These are phyloP conservation scores for Pilophorus perplexus DNA, from an alignment of 2,888 invertebrate genomes.

Conservation along the genomic window DNA sequence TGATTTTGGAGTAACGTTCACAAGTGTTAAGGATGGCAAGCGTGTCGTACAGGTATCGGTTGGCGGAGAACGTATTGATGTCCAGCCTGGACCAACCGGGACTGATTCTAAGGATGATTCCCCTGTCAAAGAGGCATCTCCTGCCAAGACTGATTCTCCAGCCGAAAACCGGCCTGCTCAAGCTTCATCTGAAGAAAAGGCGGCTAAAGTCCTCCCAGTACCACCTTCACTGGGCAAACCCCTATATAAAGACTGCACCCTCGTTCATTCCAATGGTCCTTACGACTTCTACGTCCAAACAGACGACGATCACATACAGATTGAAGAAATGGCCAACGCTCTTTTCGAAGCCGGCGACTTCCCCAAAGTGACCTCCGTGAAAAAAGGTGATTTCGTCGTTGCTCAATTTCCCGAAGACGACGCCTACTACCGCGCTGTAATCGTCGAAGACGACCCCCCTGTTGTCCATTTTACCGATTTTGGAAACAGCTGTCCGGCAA, in stretches of 20 bases:
- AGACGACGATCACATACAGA: conserved; percentile 61
- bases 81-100: neutral
- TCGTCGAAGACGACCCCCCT: conserved; percentile 44
- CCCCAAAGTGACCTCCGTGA: neutral
- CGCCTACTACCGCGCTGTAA: conserved; percentile 49
- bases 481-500: conserved; percentile 47
- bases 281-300: conserved; percentile 73
- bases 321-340: conserved; percentile 51
- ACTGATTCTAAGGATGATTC: neutral
- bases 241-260: conserved; percentile 16
- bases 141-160: neutral
- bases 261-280: conserved; percentile 64
- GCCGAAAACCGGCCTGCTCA: neutral
- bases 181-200: neutral
- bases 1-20: neutral
- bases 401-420: conserved; percentile 46
- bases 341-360: conserved; percentile 20
- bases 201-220: neutral
- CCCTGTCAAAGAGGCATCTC: neutral
- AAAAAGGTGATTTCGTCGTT: conserved; percentile 28
- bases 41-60: neutral
- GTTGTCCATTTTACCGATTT: conserved; percentile 50
- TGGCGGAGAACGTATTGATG: neutral
- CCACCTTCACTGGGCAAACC: neutral
- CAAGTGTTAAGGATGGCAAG: neutral